Conservation (phyloP, 2,113 vertebrate species). For the Empidonax alnorum region DNA sequence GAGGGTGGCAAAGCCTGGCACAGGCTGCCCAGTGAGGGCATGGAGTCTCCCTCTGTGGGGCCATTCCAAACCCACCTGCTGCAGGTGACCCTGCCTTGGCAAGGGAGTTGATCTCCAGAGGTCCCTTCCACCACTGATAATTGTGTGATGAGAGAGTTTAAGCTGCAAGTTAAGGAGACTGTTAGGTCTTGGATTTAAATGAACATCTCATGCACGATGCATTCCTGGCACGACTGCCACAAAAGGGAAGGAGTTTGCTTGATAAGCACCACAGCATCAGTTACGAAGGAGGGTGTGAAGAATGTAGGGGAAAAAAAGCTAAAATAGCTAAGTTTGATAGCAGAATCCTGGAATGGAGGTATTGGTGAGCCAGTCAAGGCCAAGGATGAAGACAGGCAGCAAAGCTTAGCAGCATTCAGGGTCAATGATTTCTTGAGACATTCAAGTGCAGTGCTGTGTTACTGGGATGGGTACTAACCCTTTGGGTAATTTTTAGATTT, state of each 20-base stretch:
- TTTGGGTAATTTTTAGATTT: background rate
- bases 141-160: background rate
- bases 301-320: background rate
- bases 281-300: background rate
- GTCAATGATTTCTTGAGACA: background rate
- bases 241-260: background rate
- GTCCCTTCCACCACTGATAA: background rate
- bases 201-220: rapidly evolving
- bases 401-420: background rate
- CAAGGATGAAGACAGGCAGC: background rate
- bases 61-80: background rate
- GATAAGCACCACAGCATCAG: background rate
- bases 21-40: background rate
- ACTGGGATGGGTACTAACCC: background rate
- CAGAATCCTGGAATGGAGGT: background rate
- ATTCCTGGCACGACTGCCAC: background rate
- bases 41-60: background rate
- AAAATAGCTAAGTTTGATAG: background rate
- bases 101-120: background rate
- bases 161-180: background rate
- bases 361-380: background rate
- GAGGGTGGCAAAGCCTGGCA: background rate
- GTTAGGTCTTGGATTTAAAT: background rate
- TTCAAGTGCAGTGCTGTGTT: background rate
- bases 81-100: background rate